Evolutionary conservation across 2,888 invertebrate genomes (phyloP), one percentile per base, ranked within the genome.

Genomic region (Acanthoscelides obtectus): DNA sequence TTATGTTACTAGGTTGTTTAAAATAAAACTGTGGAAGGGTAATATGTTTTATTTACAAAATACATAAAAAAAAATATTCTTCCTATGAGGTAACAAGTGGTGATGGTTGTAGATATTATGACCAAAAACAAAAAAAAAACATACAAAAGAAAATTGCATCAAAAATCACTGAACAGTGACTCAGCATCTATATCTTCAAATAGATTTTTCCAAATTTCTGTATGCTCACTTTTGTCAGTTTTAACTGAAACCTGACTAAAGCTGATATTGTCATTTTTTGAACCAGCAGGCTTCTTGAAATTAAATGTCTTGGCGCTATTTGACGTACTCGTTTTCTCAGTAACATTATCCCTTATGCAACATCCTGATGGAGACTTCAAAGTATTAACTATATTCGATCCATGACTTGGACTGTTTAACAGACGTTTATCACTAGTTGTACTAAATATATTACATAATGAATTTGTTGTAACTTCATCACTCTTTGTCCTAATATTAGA

Each of bases 121-220:
- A n/a, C n/a, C n/a, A n/a, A 65, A 66, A 68, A 45, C 65, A 71
- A 68, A 70, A 69, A 63, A 8, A 69, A 63, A 63, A 22, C 64
- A 67, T 20, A 71, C 67, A 64, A 63, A 22, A 17, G 20, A 4
- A 66, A 66, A 22, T 64, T 69, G 27, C 68, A 68, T 79, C 72
- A 81, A 78, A 82, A 81, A 70, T 82, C 82, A 68, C 79, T 80
- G 75, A 81, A 81, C 22, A 81, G 77, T 25, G 75, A 75, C 76
- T 77, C 78, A 20, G 79, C 72, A 77, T 82, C 81, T 20, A 81
- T 72, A 64, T 79, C 81, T 67, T 79, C 78, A 64, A 82, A 77
- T 45, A 79, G 67, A 72, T 75, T 77, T 72, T 79, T 76, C 74
- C 79, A 78, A 69, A 80, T 77, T 67, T 77, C 75, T 22, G 72